phyloP scores from a whole-genome alignment of 2,797 vertebrate genomes.

The Anabacerthia variegaticeps region DNA sequence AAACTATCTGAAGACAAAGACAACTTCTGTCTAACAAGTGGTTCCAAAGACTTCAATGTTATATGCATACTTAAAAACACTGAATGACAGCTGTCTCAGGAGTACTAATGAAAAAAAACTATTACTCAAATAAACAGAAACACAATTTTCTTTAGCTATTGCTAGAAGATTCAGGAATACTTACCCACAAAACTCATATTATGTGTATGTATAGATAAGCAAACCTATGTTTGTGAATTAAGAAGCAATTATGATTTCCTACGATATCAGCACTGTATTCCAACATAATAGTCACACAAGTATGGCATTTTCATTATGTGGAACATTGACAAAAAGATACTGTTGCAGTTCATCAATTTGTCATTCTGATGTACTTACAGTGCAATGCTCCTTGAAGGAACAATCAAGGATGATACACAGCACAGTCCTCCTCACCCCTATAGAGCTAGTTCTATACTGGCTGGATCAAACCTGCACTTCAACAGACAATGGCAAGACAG shows the following conservation, averaged over 20 bases:
- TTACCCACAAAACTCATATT: slow-evolving; percentile 81
- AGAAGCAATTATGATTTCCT: slow-evolving; percentile 76
- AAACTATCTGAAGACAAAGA: slow-evolving; percentile 71
- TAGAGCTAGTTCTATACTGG: slow-evolving; percentile 92
- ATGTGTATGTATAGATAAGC: slow-evolving; percentile 46
- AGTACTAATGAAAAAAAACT: slow-evolving; percentile 66
- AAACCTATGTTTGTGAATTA: slow-evolving; percentile 77
- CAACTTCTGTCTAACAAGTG: slow-evolving; percentile 71
- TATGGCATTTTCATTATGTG: slow-evolving; percentile 83
- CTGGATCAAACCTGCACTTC: slow-evolving; percentile 90
- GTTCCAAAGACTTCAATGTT: slow-evolving; percentile 73
- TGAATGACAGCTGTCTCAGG: slow-evolving; percentile 68
- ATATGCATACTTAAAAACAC: slow-evolving; percentile 74
- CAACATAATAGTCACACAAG: slow-evolving; percentile 83
- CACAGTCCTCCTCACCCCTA: slow-evolving; percentile 93
- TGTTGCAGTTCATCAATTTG: slow-evolving; percentile 85
- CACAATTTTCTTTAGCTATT: slow-evolving; percentile 75
- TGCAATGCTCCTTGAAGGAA: slow-evolving; percentile 91
- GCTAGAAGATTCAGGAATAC: slow-evolving; percentile 80
- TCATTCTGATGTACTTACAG: slow-evolving; percentile 98
- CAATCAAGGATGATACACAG: slow-evolving; percentile 93
- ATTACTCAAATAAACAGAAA: slow-evolving; percentile 73
- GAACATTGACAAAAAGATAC: slow-evolving; percentile 84
- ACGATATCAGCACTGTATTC: slow-evolving; percentile 82
- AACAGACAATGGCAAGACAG: slow-evolving; percentile 91